Evolutionary conservation across 2,797 vertebrate species (phyloP).

Genomic region (Epinephelus coioides): DNA sequence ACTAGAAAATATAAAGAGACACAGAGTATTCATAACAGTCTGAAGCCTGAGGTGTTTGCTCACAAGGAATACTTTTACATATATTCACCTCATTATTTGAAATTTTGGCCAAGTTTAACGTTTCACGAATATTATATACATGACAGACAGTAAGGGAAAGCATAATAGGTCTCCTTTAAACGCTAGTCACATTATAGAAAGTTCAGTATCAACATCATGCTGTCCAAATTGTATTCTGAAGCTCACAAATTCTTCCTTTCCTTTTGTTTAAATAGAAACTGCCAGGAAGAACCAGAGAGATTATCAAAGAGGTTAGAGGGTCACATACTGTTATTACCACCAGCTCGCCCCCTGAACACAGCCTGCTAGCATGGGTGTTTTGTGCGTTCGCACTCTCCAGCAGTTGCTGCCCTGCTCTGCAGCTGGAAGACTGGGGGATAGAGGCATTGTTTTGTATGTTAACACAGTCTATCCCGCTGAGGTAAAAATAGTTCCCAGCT

Average conservation of each 20-base stretch:
- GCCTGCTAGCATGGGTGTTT: constrained; percentile 15
- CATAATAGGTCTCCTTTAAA: not conserved
- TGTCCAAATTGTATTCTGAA: not conserved
- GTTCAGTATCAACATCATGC: not conserved
- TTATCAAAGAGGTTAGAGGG: constrained; percentile 40
- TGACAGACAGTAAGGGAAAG: too few relatives aligned
- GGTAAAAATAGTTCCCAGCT: constrained; percentile 83
- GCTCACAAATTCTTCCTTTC: not conserved
- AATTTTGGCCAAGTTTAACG: too few relatives aligned
- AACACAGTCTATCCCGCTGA: constrained; percentile 75
- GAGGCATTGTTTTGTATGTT: constrained; percentile 83
- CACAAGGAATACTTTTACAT: too few relatives aligned
- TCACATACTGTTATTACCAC: constrained; percentile 39
- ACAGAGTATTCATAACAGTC: too few relatives aligned
- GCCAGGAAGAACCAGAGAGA: constrained; percentile 3
- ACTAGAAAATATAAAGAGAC: too few relatives aligned
- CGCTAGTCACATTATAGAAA: not conserved
- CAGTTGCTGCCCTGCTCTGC: constrained; percentile 61
- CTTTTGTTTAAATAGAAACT: constrained; percentile 10
- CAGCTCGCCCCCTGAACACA: constrained; percentile 17
- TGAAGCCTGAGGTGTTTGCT: too few relatives aligned
- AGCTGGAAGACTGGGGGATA: constrained; percentile 69
- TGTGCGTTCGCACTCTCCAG: constrained; percentile 34
- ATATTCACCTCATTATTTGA: too few relatives aligned
- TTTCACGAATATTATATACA: too few relatives aligned